Evolutionary conservation across 2,888 invertebrate species (phyloP), one percentile per base, ranked within the genome.

Genomic region (Coecobrya sp.): DNA sequence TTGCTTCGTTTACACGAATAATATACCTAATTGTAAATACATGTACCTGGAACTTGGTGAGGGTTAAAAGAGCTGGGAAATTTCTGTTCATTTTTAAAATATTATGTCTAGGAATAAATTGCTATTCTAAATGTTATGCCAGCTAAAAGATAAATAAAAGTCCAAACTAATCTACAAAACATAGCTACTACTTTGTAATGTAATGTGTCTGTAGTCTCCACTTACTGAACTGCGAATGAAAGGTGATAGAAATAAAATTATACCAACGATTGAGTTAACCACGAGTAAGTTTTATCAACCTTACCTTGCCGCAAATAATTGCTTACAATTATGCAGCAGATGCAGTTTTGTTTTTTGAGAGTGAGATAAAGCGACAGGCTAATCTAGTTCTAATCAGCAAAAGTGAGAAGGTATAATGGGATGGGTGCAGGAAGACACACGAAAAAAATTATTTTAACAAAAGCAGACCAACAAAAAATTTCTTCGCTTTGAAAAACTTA

Each of bases 361-460:
- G 49, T 65, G 13, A 65, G 27, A 65, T 65, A 13, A n/a, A n/a
- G 76, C 22, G 76, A 76, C 11, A 36, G 36, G 25, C 19, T 59
- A 82, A 82, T 82, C 82, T 82, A 11, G n/a, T 30, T 59, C 55
- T 82, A 82, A 82, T 82, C 59, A 82, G 82, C 1, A n/a, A 8
- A 59, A 82, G 59, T 55, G 59, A 82, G 25, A 55, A 82, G 27
- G 19, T 1, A 36, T 10, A 30, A 42, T 19, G 36, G 36, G 36
- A 70, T 36, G 27, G 68, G 36, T 79, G 13, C 1, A 70, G 27
- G 65, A 25, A 65, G 10, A 2, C 65, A 27, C 59, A 25, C 13
- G 5, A 4, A 45, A 88, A 84, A 79, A 79, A 55, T 79, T 65
- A 65, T 76, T 79, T 76, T 76, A 81, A 68, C 22, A 89, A 59